Conservation (phyloP, 2,888 invertebrate genomes). For the Meteorus cinctellus region DNA sequence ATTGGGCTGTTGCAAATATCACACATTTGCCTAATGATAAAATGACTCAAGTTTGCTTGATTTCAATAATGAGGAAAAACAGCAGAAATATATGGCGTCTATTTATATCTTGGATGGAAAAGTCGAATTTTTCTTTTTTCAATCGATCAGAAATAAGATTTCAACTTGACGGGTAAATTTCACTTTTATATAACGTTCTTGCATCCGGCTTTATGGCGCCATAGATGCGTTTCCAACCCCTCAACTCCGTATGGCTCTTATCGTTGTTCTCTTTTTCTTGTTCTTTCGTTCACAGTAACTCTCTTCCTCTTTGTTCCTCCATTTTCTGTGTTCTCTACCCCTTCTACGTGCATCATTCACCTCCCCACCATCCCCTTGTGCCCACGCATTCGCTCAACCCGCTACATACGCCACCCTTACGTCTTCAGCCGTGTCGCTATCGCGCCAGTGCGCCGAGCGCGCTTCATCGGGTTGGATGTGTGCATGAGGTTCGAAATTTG, state of each 20-base stretch:
- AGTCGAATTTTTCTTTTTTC: no score
- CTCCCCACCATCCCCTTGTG: not conserved
- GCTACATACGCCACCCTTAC: conserved; percentile 19
- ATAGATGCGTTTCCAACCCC: conserved; percentile 35
- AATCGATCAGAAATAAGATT: no score
- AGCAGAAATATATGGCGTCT: no score
- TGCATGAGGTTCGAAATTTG: conserved; percentile 18
- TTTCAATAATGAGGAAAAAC: no score
- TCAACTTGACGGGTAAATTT: not conserved
- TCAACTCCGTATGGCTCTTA: conserved; percentile 30
- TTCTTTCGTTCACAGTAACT: conserved; percentile 27
- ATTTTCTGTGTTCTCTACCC: conserved; percentile 20
- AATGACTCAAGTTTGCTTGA: no score
- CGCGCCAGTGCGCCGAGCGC: conserved; percentile 60
- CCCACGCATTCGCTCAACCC: conserved; percentile 15
- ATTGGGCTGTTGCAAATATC: no score
- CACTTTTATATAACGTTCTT: conserved; percentile 21
- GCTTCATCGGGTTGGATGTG: conserved; percentile 55
- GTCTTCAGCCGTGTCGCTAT: conserved; percentile 34
- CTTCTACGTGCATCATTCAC: conserved; percentile 17
- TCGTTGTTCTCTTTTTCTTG: not conserved
- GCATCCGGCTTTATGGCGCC: conserved; percentile 51
- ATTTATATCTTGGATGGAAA: no score
- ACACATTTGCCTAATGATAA: no score
- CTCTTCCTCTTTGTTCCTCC: conserved; percentile 5